Base-by-base conservation (phyloP, 2,888 invertebrate genomes). In the Caenorhabditis parvicauda region DNA sequence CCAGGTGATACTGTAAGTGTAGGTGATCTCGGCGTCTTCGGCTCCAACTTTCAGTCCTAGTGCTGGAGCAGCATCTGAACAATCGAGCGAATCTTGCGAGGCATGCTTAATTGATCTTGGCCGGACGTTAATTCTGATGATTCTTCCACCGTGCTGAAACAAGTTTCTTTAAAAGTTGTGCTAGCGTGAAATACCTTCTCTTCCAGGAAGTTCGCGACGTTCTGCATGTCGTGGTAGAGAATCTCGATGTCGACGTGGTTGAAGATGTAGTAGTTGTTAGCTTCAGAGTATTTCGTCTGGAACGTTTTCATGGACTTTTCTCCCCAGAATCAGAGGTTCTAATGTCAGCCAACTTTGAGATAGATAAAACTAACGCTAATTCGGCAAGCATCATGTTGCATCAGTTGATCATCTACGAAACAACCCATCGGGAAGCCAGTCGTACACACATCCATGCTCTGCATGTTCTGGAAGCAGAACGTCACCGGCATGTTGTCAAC, bases 401-500 rank as follows among this genome's bases (percentile, higher is more conserved):
- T 76, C n/a, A 83, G 82, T 12, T 83, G 85, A 79, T 87, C 86
- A 63, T 88, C 87, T 7, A 89, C 88, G 82, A 88, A 89, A 82
- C 96, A 98, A 5, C 96, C 96, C 90, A 98, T 92, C 0, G 95
- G 95, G 82, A 98, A 98, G 9, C 96, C 95, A 39, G 91, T 91
- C 64, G 90, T 90, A 82, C 98, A 98, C 81, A 79, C 63, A 50
- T 77, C 72, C 67, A 71, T 64, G 38, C 74, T 71, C 55, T 79
- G 75, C 43, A 70, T 72, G 35, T 83, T 83, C 27, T 80, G 74
- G 82, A 92, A 93, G 83, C 98, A 98, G 90, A 92, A 95, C 0
- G 96, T 95, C 1, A 98, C 90, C 0, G 98, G 98, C 95, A 98
- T 95, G 82, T 98, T 98, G 84, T 98, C 98, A 82, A 84, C 66